A percentile compares a stretch with the other conserved stretches of the same genome.
Conservation (phyloP, 2,797 vertebrate genomes). For the Hydrophis major region DNA sequence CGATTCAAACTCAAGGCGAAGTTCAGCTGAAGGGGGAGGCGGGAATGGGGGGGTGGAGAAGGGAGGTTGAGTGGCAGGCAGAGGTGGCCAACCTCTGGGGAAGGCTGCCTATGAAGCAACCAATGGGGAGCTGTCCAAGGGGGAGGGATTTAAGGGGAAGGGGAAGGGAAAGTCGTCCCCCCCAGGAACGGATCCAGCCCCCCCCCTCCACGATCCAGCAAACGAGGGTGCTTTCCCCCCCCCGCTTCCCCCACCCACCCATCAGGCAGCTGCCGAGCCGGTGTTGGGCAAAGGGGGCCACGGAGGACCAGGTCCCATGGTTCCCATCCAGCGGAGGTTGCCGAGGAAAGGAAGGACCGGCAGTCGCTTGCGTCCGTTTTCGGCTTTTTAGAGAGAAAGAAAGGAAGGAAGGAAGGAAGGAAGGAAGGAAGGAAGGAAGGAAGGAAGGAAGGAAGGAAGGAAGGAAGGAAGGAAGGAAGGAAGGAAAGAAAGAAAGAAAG, state of each 20-base stretch:
- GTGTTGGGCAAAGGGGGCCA: not conserved
- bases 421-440: not conserved
- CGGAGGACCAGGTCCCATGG: not conserved
- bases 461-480: no score
- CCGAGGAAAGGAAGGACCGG: not conserved
- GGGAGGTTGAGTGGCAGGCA: not conserved
- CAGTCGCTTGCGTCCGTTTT: not conserved
- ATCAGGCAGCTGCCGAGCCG: not conserved
- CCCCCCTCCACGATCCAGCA: no score
- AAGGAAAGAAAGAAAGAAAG: no score
- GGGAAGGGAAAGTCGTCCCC: not conserved
- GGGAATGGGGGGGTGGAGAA: not conserved
- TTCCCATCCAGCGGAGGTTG: not conserved
- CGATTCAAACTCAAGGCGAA: conserved; percentile 8
- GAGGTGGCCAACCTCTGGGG: conserved; percentile 29
- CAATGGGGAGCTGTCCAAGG: conserved; percentile 33
- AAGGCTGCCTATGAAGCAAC: conserved; percentile 58
- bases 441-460: no score
- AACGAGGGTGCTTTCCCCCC: no score
- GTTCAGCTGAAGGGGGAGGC: not conserved
- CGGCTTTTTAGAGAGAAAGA: no score
- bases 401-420: fast-evolving
- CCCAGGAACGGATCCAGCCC: no score
- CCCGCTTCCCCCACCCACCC: no score
- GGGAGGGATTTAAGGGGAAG: not conserved